Evolutionary conservation across 2,113 vertebrate species (phyloP), one percentile per base, ranked within the genome.

Genomic region (Bungarus multicinctus): DNA sequence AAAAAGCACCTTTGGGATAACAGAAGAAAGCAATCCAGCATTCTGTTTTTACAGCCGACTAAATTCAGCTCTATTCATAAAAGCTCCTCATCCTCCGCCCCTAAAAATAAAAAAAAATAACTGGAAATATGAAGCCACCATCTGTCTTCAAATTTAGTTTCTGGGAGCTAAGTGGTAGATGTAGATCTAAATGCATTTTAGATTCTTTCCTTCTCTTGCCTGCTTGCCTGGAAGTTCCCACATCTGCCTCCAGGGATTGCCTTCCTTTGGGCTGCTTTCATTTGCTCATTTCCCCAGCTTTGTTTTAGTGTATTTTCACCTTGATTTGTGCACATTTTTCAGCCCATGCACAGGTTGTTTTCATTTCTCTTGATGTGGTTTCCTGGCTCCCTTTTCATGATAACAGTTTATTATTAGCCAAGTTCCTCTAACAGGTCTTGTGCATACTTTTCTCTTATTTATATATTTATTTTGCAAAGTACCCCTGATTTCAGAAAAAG

Each of bases 1-100:
- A 1, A 57, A 57, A 57, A 57, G 20, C 20, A 57, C 20, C 55
- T 57, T 57, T 57, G 20, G 20, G 20, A 92, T 58, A 92, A 92
- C 69, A 89, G 92, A 85, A 89, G 87, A 43, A 55, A 85, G 88
- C 39, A 58, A 58, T 43, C 4, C 27, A 23, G 30, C 10, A 9
- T 81, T 92, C 88, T 92, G 39, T 23, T 85, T 43, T 58, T 58
- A 57, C 69, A 58, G 92, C 88, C 89, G 92, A 57, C 87, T 89
- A 92, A 85, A 85, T 89, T 34, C 88, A 58, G 39, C 53, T 89
- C 92, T 16, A 22, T 92, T 92, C 39, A 57, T 92, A 85, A 85
- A 85, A 81, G 52, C 43, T 89, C 52, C 92, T 27, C 39, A 23
- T 39, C 12, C 53, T 34, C 5, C 5, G 3, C 52, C 52, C 52